These are phyloP conservation scores for Melanotaenia boesemani DNA, from an alignment of 2,797 vertebrate genomes.

Conservation along the genomic window DNA sequence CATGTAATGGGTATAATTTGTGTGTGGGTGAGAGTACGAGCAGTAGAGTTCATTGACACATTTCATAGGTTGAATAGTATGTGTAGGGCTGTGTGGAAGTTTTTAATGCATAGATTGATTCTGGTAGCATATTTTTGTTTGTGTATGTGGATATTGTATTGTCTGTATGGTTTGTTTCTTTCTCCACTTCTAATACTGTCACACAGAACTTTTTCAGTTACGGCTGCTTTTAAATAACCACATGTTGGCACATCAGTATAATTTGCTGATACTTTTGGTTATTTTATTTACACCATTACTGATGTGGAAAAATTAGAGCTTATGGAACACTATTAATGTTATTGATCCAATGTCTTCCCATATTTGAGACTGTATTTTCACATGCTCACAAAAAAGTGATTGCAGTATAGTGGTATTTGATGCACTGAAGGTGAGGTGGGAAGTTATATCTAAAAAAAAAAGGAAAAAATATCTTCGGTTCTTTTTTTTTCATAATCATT, in stretches of 20 bases:
- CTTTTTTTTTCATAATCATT: neutral
- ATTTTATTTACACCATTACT: neutral
- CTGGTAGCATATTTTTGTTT: neutral
- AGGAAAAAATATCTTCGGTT: neutral
- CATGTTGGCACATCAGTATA: neutral
- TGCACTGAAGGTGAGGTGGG: too few relatives aligned
- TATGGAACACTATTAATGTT: neutral
- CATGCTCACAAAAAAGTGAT: neutral
- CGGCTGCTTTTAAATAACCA: neutral
- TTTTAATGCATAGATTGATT: constrained; percentile 48
- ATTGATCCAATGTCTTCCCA: too few relatives aligned
- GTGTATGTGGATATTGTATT: constrained; percentile 14
- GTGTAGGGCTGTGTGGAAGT: constrained; percentile 17
- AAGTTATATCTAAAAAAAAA: too few relatives aligned
- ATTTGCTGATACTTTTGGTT: neutral
- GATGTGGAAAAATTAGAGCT: neutral
- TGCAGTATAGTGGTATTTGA: too few relatives aligned
- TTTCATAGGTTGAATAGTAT: constrained; percentile 56
- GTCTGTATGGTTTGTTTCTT: neutral
- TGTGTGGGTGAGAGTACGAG: neutral
- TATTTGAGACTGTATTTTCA: neutral
- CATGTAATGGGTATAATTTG: constrained; percentile 41
- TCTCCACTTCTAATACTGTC: neutral
- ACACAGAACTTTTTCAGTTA: neutral
- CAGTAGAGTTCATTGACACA: constrained; percentile 20